These are phyloP conservation scores for Agrilus mali DNA, from an alignment of 2,888 invertebrate genomes.

Conservation along the genomic window DNA sequence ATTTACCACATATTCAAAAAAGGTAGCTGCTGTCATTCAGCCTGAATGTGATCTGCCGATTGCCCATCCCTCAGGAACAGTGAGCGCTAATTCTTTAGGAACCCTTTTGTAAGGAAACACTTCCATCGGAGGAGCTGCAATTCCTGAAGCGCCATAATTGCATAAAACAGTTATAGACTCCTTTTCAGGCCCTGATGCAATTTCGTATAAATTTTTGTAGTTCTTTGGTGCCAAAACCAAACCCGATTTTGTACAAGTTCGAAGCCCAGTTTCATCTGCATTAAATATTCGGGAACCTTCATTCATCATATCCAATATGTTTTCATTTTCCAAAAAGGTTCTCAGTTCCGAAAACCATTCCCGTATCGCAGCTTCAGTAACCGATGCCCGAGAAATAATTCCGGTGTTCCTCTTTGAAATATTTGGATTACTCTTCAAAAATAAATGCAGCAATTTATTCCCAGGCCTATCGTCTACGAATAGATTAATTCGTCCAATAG, in stretches of 20 bases:
- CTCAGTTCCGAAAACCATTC: slow-evolving; percentile 14
- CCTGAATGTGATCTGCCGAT: slow-evolving; percentile 13
- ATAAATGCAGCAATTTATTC: slow-evolving; percentile 17
- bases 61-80: slow-evolving; percentile 13
- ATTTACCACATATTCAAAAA: slow-evolving; percentile 15
- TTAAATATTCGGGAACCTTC: slow-evolving; percentile 5
- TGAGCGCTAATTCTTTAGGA: slow-evolving; percentile 9
- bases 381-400: slow-evolving; percentile 13
- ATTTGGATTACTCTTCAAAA: slow-evolving; percentile 16
- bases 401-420: slow-evolving; percentile 13
- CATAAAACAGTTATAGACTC: slow-evolving; percentile 4
- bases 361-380: slow-evolving; percentile 14
- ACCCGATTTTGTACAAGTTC: slow-evolving; percentile 3
- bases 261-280: slow-evolving; percentile 1
- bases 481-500: slow-evolving; percentile 9
- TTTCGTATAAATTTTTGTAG: slow-evolving; percentile 5
- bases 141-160: slow-evolving; percentile 3
- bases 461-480: slow-evolving; percentile 17
- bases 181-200: slow-evolving; percentile 2
- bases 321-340: slow-evolving; percentile 3
- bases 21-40: slow-evolving; percentile 15
- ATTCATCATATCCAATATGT: slow-evolving; percentile 4
- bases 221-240: slow-evolving; percentile 2
- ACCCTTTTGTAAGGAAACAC: slow-evolving; percentile 15
- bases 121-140: slow-evolving; percentile 12